phyloP scores from a whole-genome alignment of 1,140 invertebrate genomes.

The Sitobion miscanthi region DNA sequence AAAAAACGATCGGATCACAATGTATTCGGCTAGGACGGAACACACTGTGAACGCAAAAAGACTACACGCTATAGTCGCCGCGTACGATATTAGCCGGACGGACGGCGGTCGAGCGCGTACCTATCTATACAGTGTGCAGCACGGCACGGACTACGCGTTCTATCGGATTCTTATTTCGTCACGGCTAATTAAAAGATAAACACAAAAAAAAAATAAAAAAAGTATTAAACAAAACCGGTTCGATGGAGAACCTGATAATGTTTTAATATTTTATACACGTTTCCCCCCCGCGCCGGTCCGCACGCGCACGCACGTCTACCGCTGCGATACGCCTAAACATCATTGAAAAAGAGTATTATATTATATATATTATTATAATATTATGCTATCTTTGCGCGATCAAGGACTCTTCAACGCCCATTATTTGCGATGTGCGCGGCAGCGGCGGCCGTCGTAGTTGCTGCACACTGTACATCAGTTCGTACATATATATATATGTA shows the following conservation, averaged over 20 bases:
- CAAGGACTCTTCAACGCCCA: constrained; percentile 25
- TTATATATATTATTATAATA: neutral
- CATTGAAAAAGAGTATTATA: neutral
- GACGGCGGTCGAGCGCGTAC: neutral
- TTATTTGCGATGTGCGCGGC: neutral
- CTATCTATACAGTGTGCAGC: neutral
- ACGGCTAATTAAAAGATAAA: constrained; percentile 17
- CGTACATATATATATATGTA: too few relatives aligned
- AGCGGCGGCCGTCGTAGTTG: neutral
- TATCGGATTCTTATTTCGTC: neutral
- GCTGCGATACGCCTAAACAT: neutral
- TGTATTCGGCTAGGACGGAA: neutral
- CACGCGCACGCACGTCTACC: neutral
- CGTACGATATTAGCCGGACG: neutral
- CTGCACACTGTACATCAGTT: neutral
- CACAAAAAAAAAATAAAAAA: neutral
- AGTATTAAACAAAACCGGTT: neutral
- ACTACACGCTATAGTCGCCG: neutral
- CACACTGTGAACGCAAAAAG: neutral
- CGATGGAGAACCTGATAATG: neutral
- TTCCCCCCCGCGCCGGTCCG: neutral
- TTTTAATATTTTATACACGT: constrained; percentile 17
- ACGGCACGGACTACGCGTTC: neutral
- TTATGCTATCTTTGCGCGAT: neutral
- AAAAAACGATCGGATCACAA: neutral